These are phyloP conservation scores for Thera britannica DNA, from an alignment of 2,888 invertebrate genomes.

Conservation along the genomic window DNA sequence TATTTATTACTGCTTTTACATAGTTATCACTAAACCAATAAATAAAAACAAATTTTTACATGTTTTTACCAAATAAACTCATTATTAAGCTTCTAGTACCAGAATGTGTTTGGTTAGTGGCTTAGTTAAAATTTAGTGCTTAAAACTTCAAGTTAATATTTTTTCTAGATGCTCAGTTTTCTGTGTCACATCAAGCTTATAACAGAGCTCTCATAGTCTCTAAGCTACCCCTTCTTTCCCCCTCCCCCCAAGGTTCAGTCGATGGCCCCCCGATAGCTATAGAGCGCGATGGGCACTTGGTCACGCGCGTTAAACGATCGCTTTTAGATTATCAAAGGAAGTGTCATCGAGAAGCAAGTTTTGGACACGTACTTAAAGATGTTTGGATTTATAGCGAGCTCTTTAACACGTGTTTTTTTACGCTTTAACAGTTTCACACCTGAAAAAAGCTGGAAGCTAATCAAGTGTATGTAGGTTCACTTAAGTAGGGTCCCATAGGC, in stretches of 20 bases:
- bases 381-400: constrained; percentile 15
- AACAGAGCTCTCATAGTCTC: constrained; percentile 3
- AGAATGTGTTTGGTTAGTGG: too few species aligned
- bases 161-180: constrained; percentile 4
- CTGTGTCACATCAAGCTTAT: constrained; percentile 6
- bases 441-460: neutral
- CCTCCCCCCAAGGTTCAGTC: constrained; percentile 16
- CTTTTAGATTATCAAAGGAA: constrained; percentile 40
- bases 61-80: too few species aligned
- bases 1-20: too few species aligned
- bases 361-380: constrained; percentile 20
- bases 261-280: constrained; percentile 25
- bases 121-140: too few species aligned
- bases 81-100: too few species aligned
- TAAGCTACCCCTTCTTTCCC: neutral
- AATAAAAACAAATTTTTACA: too few species aligned
- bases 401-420: neutral
- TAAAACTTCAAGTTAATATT: neutral
- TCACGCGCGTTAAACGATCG: constrained; percentile 38
- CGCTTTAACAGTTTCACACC: neutral
- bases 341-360: constrained; percentile 21
- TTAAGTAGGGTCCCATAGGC: too few species aligned
- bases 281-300: constrained; percentile 32
- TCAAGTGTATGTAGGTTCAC: too few species aligned
- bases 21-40: too few species aligned